Base-by-base conservation (phyloP, 2,113 vertebrate species). In the Pongo abelii region DNA sequence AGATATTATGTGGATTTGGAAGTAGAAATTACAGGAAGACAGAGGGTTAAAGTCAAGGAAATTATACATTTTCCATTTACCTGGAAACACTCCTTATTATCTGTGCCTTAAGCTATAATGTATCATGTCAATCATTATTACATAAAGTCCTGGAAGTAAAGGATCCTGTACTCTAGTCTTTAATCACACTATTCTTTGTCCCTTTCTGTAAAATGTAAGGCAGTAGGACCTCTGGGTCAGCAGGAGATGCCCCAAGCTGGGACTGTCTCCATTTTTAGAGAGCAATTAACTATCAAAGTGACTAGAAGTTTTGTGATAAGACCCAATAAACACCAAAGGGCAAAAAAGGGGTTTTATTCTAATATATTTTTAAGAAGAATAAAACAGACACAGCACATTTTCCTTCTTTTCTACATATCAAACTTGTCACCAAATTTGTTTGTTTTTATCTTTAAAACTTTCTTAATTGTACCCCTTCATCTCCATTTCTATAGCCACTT, bases 401-500 rank as follows among this genome's bases (percentile, higher is more conserved):
- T 72, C 74, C 6, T 89, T 40, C 78, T 55, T 43, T 74, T n/a
- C 74, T 79, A 3, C 30, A 9, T 48, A 46, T 64, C 52, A 87
- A 79, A 74, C 14, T 61, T 30, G 43, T 59, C 30, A 46, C 18
- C 18, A 17, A 84, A 1, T 46, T 27, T 88, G 4, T 94, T 90
- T 84, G 23, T 84, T 93, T 84, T 20, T 89, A 9, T 84, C 27
- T 93, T 79, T 46, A 70, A 78, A 69, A 46, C 64, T 25, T 78
- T 57, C 52, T 79, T 84, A 74, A 80, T 78, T 84, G n/a, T 5
- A 9, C 11, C 27, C 20, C 22, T 87, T 87, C 50, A n/a, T 83
- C 55, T 83, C 8, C 6, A 75, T 59, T 91, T 91, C 81, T 52
- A 1, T 43, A 80, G 23, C 5, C 22, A 7, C 8, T 64, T 86